Percentiles rank a stretch among this genome's conserved stretches.
phyloP scores from a whole-genome alignment of 2,113 vertebrate species.

The Onychostruthus taczanowskii region DNA sequence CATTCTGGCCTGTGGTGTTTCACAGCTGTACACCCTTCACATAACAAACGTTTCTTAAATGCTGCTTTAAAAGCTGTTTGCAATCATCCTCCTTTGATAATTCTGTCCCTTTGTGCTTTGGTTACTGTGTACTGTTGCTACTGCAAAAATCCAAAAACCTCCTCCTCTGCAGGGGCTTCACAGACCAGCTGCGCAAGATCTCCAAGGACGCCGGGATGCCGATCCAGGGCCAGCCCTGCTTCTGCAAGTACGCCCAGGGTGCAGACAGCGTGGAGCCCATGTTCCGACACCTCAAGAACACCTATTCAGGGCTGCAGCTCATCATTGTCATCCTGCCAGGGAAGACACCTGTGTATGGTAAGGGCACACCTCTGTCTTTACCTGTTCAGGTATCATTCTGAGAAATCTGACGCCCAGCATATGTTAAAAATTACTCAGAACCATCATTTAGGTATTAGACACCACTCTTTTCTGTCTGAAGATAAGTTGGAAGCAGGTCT shows the following conservation, averaged over 20 bases:
- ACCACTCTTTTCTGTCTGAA: not conserved
- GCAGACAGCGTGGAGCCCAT: slow-evolving; percentile 98
- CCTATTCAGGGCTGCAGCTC: slow-evolving; percentile 96
- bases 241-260: slow-evolving; percentile 98
- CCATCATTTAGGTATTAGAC: not conserved
- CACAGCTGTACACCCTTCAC: not conserved
- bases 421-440: not conserved
- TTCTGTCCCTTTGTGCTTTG: not conserved
- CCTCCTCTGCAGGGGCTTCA: slow-evolving; percentile 83
- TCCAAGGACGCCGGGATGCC: slow-evolving; percentile 97
- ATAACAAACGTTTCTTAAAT: rapidly evolving
- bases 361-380: not conserved
- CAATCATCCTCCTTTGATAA: not conserved
- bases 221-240: slow-evolving; percentile 96
- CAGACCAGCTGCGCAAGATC: slow-evolving; percentile 95
- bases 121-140: not conserved
- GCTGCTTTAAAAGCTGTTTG: not conserved
- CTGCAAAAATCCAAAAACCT: not conserved
- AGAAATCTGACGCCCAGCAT: not conserved
- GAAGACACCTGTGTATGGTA: slow-evolving; percentile 94
- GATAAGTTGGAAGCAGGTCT: not conserved
- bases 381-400: rapidly evolving
- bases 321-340: slow-evolving; percentile 98
- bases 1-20: not conserved
- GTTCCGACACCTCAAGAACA: slow-evolving; percentile 99